Evolutionary conservation across 2,113 vertebrate genomes (phyloP).

Genomic region (Chrysemys picta): DNA sequence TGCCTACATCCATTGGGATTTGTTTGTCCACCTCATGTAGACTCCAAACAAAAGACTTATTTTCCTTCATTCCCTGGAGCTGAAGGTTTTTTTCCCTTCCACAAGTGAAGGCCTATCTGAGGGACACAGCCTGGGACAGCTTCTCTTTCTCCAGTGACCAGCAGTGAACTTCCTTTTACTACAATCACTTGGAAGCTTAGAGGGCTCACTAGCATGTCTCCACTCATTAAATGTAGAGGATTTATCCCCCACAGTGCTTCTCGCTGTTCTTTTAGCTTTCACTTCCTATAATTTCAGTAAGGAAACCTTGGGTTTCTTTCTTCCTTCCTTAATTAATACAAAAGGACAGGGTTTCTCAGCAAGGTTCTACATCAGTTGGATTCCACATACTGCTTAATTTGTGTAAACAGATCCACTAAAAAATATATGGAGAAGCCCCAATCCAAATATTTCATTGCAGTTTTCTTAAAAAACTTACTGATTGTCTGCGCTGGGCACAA

Average conservation of each 20-base stretch:
- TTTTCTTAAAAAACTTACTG: slow-evolving; percentile 5
- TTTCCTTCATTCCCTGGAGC: not conserved
- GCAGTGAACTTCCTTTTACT: not conserved
- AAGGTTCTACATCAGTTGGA: slow-evolving; percentile 57
- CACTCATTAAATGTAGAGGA: slow-evolving; percentile 30
- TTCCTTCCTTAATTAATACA: slow-evolving; percentile 41
- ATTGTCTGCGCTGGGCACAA: not conserved
- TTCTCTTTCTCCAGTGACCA: not conserved
- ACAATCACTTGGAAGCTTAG: not conserved
- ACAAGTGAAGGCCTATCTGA: not conserved
- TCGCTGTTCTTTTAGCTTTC: slow-evolving; percentile 37
- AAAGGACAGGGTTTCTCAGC: slow-evolving; percentile 35
- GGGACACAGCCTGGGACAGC: not conserved
- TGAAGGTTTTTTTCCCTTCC: not conserved
- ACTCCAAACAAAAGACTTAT: not conserved
- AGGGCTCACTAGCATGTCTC: not conserved
- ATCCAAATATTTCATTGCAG: slow-evolving; percentile 29
- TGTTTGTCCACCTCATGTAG: not conserved
- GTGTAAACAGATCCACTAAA: slow-evolving; percentile 53
- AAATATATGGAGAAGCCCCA: slow-evolving; percentile 7
- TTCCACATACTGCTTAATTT: slow-evolving; percentile 66
- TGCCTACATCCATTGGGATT: not conserved
- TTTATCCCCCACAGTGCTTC: slow-evolving; percentile 7
- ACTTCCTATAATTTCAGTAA: not conserved
- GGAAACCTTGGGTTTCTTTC: slow-evolving; percentile 26